phyloP scores from a whole-genome alignment of 2,113 vertebrate species.

The Gnathonemus echidnorhynchus region DNA sequence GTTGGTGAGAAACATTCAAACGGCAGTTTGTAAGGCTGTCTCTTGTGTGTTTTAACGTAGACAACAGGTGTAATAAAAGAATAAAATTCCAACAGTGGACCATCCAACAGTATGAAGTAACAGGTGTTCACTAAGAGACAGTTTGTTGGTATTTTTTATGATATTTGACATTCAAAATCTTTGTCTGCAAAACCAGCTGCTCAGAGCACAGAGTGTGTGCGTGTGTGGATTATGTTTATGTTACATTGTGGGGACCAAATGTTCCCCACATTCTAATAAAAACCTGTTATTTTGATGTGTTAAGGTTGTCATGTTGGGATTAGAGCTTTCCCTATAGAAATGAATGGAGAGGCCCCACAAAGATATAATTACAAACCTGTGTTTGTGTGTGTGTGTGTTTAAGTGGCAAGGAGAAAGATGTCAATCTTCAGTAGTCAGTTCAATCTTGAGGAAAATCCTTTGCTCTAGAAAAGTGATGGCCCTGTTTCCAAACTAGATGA shows the following conservation, averaged over 20 bases:
- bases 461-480: not conserved
- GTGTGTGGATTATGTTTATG: not conserved
- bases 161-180: not conserved
- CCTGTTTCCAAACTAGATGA: not conserved
- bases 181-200: not conserved
- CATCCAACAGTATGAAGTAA: not conserved
- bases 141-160: not conserved
- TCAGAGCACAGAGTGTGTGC: not conserved
- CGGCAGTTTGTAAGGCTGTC: not conserved
- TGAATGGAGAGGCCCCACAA: too few species aligned
- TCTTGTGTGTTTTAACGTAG: not conserved
- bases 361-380: not conserved
- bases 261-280: too few species aligned
- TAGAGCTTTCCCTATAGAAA: too few species aligned
- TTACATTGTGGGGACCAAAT: too few species aligned
- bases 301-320: too few species aligned
- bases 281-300: too few species aligned
- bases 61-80: not conserved
- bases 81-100: not conserved
- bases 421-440: not conserved
- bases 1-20: not conserved
- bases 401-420: not conserved
- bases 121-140: not conserved
- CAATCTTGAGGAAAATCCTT: not conserved
- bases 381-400: not conserved